phyloP scores from a whole-genome alignment of 2,888 invertebrate genomes.

The Drosophila picticornis region DNA sequence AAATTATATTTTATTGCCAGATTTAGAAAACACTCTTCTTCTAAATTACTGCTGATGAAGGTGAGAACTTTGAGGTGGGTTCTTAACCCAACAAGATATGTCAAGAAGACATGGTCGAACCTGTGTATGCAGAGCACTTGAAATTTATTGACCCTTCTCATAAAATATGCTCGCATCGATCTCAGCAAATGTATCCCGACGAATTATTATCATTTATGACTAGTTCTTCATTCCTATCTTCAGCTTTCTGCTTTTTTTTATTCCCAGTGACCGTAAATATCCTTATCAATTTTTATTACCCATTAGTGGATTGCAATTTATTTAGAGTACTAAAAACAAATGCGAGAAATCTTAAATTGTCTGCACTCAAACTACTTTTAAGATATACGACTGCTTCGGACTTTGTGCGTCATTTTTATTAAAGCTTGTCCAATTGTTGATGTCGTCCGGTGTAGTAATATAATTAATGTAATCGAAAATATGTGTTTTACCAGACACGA shows the following conservation, averaged over 20 bases:
- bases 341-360: neutral
- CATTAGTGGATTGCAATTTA: neutral
- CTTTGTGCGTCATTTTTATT: neutral
- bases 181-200: neutral
- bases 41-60: neutral
- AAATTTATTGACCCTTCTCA: neutral
- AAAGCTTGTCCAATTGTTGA: neutral
- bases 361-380: neutral
- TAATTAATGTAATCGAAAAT: neutral
- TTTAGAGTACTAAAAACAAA: neutral
- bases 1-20: neutral
- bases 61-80: neutral
- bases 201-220: neutral
- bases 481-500: neutral
- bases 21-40: neutral
- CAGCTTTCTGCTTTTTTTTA: neutral
- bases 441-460: neutral
- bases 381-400: neutral
- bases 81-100: neutral
- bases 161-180: neutral
- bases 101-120: neutral
- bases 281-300: neutral
- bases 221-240: neutral
- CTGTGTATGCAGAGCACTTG: neutral
- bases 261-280: neutral